Base-by-base conservation (phyloP, 2,113 vertebrate species). In the Macaca mulatta region DNA sequence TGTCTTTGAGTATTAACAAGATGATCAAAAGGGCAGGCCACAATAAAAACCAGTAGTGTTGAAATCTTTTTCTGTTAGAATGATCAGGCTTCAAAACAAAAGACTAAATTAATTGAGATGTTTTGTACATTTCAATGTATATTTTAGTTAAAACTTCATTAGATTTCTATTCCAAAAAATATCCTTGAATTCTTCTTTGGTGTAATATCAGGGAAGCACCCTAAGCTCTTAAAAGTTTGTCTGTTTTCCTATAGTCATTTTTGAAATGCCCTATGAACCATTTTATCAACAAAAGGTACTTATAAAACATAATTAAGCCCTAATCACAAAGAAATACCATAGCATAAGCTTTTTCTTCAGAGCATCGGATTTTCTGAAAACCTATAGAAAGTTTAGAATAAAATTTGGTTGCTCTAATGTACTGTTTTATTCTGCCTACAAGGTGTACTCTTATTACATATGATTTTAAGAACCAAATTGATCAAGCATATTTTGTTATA, bases 11-110 rank as follows among this genome's bases (percentile, higher is more conserved):
- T 87, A 70, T 35, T 27, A 90, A 38, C 32, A 83, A 14, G 2
- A 77, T 11, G 10, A 81, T 74, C 45, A 78, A 70, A 94, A 86
- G 22, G 13, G 55, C 23, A 89, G 45, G 82, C 45, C 17, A 59
- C 52, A 87, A 69, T 90, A 30, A 90, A 98, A 95, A 93, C 0
- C 6, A 90, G 67, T 69, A 30, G 43, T 38, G 95, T 93, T 70
- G 92, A 45, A 48, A 94, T 89, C 77, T 69, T 97, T 88, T 43
- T 77, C 81, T 48, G 85, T 18, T 61, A 10, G 89, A 74, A 72
- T 92, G 94, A 97, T 96, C 87, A 91, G 93, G 40, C 32, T 59
- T 94, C 59, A 83, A 87, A 97, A 95, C 25, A 95, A 89, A 78
- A 93, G 86, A 22, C 3, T 17, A 79, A 93, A 25, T 90, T 89